Base-by-base conservation (phyloP, 2,888 invertebrate genomes). In the Rhorus exstirpatorius region DNA sequence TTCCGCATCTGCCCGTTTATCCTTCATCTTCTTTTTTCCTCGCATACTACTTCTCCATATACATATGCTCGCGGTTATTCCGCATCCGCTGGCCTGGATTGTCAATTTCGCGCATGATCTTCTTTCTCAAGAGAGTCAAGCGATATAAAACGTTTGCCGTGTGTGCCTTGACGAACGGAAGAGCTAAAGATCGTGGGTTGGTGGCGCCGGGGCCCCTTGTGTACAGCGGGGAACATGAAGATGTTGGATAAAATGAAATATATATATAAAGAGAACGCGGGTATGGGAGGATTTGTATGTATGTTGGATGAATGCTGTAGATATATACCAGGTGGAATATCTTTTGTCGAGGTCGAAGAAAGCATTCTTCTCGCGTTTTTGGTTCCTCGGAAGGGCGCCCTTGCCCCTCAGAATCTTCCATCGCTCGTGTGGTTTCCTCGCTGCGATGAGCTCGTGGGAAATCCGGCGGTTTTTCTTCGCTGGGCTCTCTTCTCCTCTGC, bases 91-190 rank as follows among this genome's bases (percentile, higher is more conserved):
- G 46, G 78, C 67, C 46, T 38, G 53, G 53, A 79, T 81, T 83
- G 83, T 83, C 83, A 83, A 83, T 83, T 83, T 83, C 71, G 78
- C 63, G 78, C 81, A 74, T 81, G 76, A 83, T 81, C 81, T 60
- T 78, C 46, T 17, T 53, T 44, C 61, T 38, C 35, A 46, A 53
- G 70, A 67, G 55, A 65, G 35, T 4, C 4, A 58, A 35, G 17
- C 41, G 21, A 46, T 38, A 72, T 38, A 55, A 49, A 31, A 60
- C n/a, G 26, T 26, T 12, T 26, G 21, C 10, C 10, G 7, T 41
- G 19, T 4, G 35, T 24, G 60, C 14, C 21, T 46, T 51, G 17
- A 21, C 14, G 46, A 14, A 35, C 19, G 41, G 41, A 14, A 41
- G 51, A 71, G 10, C 17, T 7, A 26, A 53, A 53, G 58, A 60